Base-by-base conservation (phyloP, 2,113 vertebrate species). In the Peucedramus taeniatus region DNA sequence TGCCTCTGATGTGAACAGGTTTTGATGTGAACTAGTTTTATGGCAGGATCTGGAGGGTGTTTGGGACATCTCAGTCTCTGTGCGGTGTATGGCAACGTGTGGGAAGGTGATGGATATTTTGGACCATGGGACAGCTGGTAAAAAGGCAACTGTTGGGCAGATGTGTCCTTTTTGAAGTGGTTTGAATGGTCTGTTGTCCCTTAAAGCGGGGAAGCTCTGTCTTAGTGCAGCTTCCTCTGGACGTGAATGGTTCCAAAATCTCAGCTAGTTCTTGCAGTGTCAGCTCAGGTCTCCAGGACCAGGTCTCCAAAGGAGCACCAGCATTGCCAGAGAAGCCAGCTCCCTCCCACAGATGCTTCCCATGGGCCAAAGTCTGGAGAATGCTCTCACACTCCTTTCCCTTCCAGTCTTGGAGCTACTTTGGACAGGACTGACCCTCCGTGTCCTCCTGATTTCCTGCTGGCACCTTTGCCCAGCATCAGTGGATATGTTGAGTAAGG, bases 151-250 rank as follows among this genome's bases (percentile, higher is more conserved):
- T 97, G 92, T 47, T 87, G 74, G 90, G 57, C 87, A 93, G 70
- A 89, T 95, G 87, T 68, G 60, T 78, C 18, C 24, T 75, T 68
- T 95, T 77, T 95, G 91, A 93, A 87, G 91, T 86, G 66, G 10
- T 74, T 87, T 82, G 47, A 92, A 64, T 44, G 53, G 12, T 89
- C 75, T 85, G 15, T 63, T 91, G 66, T 77, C 20, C 54, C 40
- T 85, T 60, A 53, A 49, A 92, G 65, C 9, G 2, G 66, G 54
- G 53, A 83, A 83, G 3, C 14, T 63, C 13, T 65, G 12, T 35
- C 13, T 72, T 47, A 88, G 21, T 0, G 1, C 71, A 88, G 39
- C 75, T 47, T 16, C 30, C 33, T 76, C 42, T 54, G 63, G 28
- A 30, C 0, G 1, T 14, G 11, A 88, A 57, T 1, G 6, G 47